Conservation (phyloP, 2,113 vertebrate species). For the Corythaixoides concolor region DNA sequence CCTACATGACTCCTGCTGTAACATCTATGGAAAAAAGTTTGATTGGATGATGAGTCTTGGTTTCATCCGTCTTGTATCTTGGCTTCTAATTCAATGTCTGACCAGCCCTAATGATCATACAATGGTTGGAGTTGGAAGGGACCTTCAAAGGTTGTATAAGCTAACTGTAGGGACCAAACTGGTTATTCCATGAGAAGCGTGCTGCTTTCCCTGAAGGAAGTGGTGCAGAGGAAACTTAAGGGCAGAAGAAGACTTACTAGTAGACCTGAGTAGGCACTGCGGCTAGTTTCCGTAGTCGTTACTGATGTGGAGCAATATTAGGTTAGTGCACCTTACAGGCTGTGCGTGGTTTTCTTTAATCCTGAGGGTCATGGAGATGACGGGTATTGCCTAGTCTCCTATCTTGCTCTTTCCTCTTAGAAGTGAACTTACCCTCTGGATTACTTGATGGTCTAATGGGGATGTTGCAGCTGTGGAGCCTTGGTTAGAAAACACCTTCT, state of each 20-base stretch:
- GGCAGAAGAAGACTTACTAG: not conserved
- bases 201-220: not conserved
- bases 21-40: not conserved
- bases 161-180: not conserved
- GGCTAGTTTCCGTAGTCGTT: not conserved
- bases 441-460: not conserved
- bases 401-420: not conserved
- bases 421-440: not conserved
- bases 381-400: not conserved
- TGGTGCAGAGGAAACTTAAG: not conserved
- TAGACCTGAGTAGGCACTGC: not conserved
- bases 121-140: too few relatives aligned
- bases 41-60: not conserved
- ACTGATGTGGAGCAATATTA: not conserved
- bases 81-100: not conserved
- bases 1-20: not conserved
- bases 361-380: not conserved
- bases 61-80: not conserved
- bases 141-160: fast-evolving
- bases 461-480: not conserved
- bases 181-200: not conserved
- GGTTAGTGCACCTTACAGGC: fast-evolving
- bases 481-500: not conserved
- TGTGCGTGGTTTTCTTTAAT: not conserved
- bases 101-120: not conserved